These are phyloP conservation scores for Hycleus cichorii DNA, from an alignment of 1,140 invertebrate genomes.

Conservation along the genomic window DNA sequence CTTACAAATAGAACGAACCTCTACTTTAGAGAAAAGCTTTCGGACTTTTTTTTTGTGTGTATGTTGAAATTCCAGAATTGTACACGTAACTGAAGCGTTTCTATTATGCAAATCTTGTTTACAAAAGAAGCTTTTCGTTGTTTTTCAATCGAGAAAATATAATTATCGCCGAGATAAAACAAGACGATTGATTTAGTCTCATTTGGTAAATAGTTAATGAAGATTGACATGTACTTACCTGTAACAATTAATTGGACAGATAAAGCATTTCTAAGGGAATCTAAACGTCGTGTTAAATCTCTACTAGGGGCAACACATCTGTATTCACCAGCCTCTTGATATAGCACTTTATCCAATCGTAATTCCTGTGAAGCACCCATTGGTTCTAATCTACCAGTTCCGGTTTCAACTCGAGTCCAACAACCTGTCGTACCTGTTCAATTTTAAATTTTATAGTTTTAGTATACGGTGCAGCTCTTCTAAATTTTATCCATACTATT, in stretches of 20 bases:
- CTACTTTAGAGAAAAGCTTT: too few relatives aligned
- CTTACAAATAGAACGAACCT: too few relatives aligned
- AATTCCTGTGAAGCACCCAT: slow-evolving; percentile 53
- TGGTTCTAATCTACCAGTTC: slow-evolving; percentile 52
- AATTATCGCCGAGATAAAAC: too few relatives aligned
- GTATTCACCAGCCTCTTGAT: slow-evolving; percentile 70
- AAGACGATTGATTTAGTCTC: too few relatives aligned
- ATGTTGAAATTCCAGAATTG: too few relatives aligned
- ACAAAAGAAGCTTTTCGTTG: too few relatives aligned
- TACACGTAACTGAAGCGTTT: too few relatives aligned
- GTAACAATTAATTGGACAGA: slow-evolving; percentile 44
- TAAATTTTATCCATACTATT: neutral
- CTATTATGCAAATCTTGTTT: too few relatives aligned
- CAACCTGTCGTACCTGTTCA: slow-evolving; percentile 46
- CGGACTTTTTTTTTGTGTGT: too few relatives aligned
- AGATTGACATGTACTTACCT: slow-evolving; percentile 36
- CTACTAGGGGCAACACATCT: slow-evolving; percentile 59
- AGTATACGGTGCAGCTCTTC: neutral
- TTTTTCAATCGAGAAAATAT: too few relatives aligned
- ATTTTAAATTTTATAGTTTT: neutral
- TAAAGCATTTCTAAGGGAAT: slow-evolving; percentile 41
- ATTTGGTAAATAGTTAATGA: slow-evolving; percentile 1
- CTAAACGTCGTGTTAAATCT: slow-evolving; percentile 45
- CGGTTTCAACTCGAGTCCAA: slow-evolving; percentile 48
- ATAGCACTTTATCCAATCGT: slow-evolving; percentile 61